These are phyloP conservation scores for Drosophila triauraria DNA, from an alignment of 1,140 invertebrate genomes.

Conservation along the genomic window DNA sequence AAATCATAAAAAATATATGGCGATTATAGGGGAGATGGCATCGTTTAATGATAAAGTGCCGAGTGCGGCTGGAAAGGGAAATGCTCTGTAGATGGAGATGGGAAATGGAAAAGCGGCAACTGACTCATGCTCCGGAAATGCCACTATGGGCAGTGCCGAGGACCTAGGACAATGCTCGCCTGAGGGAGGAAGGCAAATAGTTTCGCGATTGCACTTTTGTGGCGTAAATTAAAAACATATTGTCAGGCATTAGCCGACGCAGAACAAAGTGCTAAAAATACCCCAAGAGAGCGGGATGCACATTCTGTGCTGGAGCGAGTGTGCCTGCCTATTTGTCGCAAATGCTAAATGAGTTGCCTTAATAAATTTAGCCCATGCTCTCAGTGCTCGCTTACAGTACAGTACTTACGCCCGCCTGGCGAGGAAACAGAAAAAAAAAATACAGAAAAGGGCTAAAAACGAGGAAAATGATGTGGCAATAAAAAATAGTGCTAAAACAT, in stretches of 20 bases:
- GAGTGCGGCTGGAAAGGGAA: conserved; percentile 9
- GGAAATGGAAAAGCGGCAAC: conserved; percentile 9
- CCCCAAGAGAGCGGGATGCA: conserved; percentile 54
- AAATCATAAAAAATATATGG: conserved; percentile 72
- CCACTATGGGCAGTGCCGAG: conserved; percentile 22
- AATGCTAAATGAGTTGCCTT: conserved; percentile 74
- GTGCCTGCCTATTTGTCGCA: conserved; percentile 60
- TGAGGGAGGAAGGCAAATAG: conserved; percentile 47
- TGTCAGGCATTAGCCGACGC: conserved; percentile 62
- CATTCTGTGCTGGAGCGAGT: conserved; percentile 44
- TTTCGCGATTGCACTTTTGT: conserved; percentile 61
- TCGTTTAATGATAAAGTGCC: conserved; percentile 61
- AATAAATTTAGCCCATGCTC: conserved; percentile 79
- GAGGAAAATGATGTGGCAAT: conserved; percentile 72
- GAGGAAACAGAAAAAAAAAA: neutral
- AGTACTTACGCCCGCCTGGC: conserved; percentile 50
- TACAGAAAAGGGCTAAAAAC: conserved; percentile 9
- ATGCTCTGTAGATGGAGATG: conserved; percentile 6
- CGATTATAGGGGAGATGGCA: conserved; percentile 61
- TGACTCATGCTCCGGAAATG: conserved; percentile 56
- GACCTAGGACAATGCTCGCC: conserved; percentile 33
- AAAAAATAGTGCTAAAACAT: conserved; percentile 84
- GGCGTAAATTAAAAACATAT: conserved; percentile 80
- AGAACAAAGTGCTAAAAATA: conserved; percentile 68
- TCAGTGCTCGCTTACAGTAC: conserved; percentile 30